A percentile compares a stretch with the other conserved stretches of the same genome.
Conservation (phyloP, 2,113 vertebrate genomes). For the Brachirus orientalis region DNA sequence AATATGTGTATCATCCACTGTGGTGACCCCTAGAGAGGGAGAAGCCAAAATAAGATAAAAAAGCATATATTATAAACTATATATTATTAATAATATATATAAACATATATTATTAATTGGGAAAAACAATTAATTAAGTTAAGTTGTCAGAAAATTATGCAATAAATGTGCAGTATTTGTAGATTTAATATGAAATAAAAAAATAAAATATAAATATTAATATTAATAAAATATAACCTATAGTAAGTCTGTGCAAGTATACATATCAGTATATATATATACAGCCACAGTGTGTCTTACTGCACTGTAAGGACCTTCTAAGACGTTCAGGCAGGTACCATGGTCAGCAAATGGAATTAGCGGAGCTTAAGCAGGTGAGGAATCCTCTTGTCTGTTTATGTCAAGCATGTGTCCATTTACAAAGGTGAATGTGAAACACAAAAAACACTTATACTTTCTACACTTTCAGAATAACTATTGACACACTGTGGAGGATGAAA, state of each 20-base stretch:
- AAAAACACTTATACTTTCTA: constrained; percentile 41
- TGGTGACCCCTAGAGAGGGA: too few relatives aligned
- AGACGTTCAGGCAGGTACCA: constrained; percentile 53
- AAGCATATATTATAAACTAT: too few relatives aligned
- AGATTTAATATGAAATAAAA: too few relatives aligned
- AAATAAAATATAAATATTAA: constrained; percentile 2
- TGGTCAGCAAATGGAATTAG: constrained; percentile 64
- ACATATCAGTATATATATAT: too few relatives aligned
- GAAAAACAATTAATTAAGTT: background rate
- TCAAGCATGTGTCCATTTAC: constrained; percentile 8
- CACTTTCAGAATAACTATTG: background rate
- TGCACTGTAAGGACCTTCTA: constrained; percentile 31
- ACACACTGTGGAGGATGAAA: background rate
- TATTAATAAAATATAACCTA: background rate
- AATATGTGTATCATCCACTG: background rate
- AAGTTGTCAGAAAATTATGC: background rate
- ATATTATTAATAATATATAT: background rate
- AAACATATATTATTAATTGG: background rate
- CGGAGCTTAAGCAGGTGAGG: constrained; percentile 55
- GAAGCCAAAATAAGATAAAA: too few relatives aligned
- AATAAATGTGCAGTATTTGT: background rate
- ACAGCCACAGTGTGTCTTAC: constrained; percentile 3
- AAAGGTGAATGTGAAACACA: constrained; percentile 21
- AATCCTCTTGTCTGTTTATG: constrained; percentile 15
- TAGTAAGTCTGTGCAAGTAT: too few relatives aligned